phyloP scores from a whole-genome alignment of 1,140 invertebrate genomes.

The Scaptomyza pallida region DNA sequence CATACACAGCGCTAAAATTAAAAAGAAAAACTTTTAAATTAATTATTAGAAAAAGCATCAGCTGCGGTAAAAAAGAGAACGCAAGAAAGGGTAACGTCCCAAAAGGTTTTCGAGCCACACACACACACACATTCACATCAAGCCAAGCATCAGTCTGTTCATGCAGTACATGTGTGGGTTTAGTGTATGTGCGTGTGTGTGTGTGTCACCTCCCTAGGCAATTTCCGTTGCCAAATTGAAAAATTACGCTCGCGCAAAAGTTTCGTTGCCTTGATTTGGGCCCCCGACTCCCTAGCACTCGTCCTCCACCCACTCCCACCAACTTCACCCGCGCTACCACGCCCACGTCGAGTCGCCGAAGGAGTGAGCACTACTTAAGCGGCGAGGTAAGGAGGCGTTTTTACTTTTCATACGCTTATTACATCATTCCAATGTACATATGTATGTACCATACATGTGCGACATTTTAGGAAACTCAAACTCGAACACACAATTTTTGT shows the following conservation, averaged over 20 bases:
- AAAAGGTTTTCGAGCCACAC: constrained; percentile 40
- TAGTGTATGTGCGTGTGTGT: constrained; percentile 34
- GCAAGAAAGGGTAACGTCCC: constrained; percentile 23
- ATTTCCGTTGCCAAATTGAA: constrained; percentile 84
- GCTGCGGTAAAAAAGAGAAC: constrained; percentile 44
- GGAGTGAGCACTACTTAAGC: constrained; percentile 57
- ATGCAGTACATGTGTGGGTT: neutral
- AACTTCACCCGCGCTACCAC: too few species aligned
- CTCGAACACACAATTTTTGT: constrained; percentile 8
- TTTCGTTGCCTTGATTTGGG: constrained; percentile 73
- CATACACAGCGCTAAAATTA: constrained; percentile 40
- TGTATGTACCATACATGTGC: constrained; percentile 60
- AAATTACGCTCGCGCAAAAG: constrained; percentile 82
- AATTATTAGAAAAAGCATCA: constrained; percentile 84
- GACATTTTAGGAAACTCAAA: constrained; percentile 61
- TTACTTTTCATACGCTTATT: constrained; percentile 84
- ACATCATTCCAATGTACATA: constrained; percentile 77
- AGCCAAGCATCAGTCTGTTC: too few species aligned
- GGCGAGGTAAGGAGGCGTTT: constrained; percentile 61
- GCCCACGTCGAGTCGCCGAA: too few species aligned
- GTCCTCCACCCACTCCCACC: too few species aligned
- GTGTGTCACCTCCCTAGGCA: constrained; percentile 82
- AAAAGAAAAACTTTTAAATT: constrained; percentile 83
- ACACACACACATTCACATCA: constrained; percentile 33
- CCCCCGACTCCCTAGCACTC: neutral